phyloP scores from a whole-genome alignment of 2,888 invertebrate genomes.

The Mycalesis mineus region DNA sequence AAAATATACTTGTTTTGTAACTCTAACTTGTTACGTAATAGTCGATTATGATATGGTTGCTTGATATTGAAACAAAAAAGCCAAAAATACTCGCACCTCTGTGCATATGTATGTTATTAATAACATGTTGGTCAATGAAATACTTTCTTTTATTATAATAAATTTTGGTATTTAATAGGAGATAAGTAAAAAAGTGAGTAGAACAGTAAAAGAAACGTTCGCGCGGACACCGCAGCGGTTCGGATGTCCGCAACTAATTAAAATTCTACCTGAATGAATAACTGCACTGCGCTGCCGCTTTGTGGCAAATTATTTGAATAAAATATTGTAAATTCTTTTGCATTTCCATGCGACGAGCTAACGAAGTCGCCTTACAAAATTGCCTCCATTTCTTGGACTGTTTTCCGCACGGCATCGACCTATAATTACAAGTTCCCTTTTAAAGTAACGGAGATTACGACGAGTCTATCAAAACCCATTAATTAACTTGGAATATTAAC shows the following conservation, averaged over 20 bases:
- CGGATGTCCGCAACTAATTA: conserved; percentile 71
- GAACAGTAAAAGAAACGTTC: conserved; percentile 40
- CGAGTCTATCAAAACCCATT: conserved; percentile 69
- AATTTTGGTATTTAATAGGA: conserved; percentile 20
- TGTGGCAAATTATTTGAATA: conserved; percentile 38
- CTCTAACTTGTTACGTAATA: too few relatives aligned
- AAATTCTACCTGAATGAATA: conserved; percentile 68
- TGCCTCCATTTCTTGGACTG: conserved; percentile 29
- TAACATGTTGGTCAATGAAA: too few relatives aligned
- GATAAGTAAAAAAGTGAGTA: conserved; percentile 28
- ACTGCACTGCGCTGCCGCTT: conserved; percentile 54
- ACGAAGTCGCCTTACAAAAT: conserved; percentile 12
- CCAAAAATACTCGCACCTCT: too few relatives aligned
- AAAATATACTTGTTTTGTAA: too few relatives aligned
- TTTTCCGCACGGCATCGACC: conserved; percentile 44
- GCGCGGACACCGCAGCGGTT: conserved; percentile 41
- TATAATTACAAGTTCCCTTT: conserved; percentile 58
- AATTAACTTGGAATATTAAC: conserved; percentile 72
- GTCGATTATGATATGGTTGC: too few relatives aligned
- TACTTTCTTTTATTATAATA: conserved; percentile 55
- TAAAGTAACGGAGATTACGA: conserved; percentile 53
- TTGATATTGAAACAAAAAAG: too few relatives aligned
- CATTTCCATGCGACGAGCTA: conserved; percentile 9
- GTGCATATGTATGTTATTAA: too few relatives aligned
- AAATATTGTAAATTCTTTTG: conserved; percentile 29